Evolutionary conservation across 2,797 vertebrate species (phyloP).

Genomic region (Rhincodon typus): DNA sequence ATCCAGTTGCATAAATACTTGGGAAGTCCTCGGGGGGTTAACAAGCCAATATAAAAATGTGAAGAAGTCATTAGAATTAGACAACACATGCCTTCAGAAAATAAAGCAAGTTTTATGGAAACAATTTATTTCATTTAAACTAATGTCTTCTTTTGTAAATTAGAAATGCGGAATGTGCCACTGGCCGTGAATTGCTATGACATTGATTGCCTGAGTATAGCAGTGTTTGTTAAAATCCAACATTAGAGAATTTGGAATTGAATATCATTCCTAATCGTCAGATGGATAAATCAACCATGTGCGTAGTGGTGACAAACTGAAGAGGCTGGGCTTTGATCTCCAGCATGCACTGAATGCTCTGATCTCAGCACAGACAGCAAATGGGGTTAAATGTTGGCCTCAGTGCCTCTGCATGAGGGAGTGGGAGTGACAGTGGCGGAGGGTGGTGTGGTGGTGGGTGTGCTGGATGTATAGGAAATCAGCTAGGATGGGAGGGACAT

Average conservation of each 20-base stretch:
- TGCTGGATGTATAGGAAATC: neutral
- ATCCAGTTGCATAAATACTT: neutral
- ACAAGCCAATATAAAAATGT: neutral
- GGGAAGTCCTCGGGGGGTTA: conserved; percentile 2
- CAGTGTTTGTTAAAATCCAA: neutral
- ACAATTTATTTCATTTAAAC: conserved; percentile 25
- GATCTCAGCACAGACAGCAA: neutral
- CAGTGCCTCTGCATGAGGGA: neutral
- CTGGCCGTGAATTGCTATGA: neutral
- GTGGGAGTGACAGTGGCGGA: too few species aligned
- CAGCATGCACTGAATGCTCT: neutral
- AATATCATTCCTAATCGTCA: neutral
- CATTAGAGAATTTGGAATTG: neutral
- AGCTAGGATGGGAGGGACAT: neutral
- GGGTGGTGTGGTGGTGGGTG: too few species aligned
- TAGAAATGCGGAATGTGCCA: neutral
- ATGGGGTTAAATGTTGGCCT: neutral
- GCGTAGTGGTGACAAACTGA: neutral
- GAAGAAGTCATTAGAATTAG: conserved; percentile 31
- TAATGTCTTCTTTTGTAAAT: conserved; percentile 30
- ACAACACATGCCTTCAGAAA: conserved; percentile 20
- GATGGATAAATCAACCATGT: neutral
- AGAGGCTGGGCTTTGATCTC: neutral
- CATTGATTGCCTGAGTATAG: neutral
- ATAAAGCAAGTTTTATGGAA: conserved; percentile 4